Base-by-base conservation (phyloP, 2,888 invertebrate species). In the Aleiodes testaceus region DNA sequence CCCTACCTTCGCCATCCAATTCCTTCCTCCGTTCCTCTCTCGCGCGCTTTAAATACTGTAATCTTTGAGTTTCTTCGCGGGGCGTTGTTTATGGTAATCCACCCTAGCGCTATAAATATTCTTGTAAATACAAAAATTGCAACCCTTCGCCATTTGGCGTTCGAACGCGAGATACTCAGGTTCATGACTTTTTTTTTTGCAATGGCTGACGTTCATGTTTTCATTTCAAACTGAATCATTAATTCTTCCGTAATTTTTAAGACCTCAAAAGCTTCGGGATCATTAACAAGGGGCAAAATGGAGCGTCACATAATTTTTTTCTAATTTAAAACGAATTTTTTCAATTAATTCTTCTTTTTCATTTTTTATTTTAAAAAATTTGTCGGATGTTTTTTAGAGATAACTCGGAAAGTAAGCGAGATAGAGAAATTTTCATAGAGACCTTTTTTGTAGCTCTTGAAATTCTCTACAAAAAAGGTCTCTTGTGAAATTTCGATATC, bases 71-170 rank as follows among this genome's bases (percentile, higher is more conserved):
- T 83, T 81, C 82, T 81, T 80, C 79, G 77, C 75, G 75, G 78
- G 68, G 75, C 75, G 81, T 84, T 85, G 85, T 86, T 86, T 84
- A 86, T 85, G 86, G 83, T 85, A 85, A 85, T 86, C 81, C 81
- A 74, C 74, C 79, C 75, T 76, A 75, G 75, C 75, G 82, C 82
- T 80, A 85, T 85, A 86, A 85, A 86, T 86, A 86, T 82, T 83
- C 82, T 74, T 55, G 80, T 83, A 84, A 85, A 84, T 84, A 82
- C 82, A 84, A 84, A 86, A 85, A 86, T 86, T 85, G 81, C 84
- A 82, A 79, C 80, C 82, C 79, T 80, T 75, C 72, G 74, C 45
- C 64, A 65, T 73, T 73, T 66, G 63, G 20, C 63, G 55, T 69
- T 68, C 71, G 53, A 47, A 55, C 44, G 53, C 20, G 11, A 59